These are phyloP conservation scores for Mobula birostris DNA, from an alignment of 2,113 vertebrate species.

Conservation along the genomic window DNA sequence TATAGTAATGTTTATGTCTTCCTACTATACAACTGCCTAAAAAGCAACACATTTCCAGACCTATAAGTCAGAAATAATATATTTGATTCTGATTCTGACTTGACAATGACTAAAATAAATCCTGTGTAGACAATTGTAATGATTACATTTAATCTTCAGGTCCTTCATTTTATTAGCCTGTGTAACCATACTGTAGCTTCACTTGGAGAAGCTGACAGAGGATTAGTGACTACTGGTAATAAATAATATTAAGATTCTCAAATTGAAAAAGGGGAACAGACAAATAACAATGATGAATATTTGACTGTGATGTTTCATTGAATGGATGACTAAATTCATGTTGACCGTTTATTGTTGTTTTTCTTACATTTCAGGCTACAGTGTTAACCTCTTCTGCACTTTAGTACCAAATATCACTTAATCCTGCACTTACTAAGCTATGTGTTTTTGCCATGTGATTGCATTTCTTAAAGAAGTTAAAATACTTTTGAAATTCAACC, in stretches of 20 bases:
- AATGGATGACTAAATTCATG: background rate
- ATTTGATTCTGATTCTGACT: no score
- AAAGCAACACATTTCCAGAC: no score
- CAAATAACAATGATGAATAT: background rate
- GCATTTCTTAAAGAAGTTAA: background rate
- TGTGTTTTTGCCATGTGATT: background rate
- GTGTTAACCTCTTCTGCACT: background rate
- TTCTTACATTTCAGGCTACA: background rate
- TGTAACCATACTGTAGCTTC: background rate
- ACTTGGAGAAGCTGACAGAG: background rate
- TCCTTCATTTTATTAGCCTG: background rate
- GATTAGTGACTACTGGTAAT: background rate
- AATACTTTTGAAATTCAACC: background rate
- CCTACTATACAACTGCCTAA: no score
- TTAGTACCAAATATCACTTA: background rate
- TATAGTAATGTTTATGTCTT: no score
- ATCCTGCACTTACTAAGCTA: background rate
- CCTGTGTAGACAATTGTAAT: background rate
- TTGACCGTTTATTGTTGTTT: background rate
- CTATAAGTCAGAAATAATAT: no score
- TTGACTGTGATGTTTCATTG: background rate
- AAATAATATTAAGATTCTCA: background rate
- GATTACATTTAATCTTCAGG: background rate
- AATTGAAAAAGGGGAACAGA: background rate
- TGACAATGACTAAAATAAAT: background rate